These are phyloP conservation scores for Brachypalpus laphriformis DNA, from an alignment of 2,888 invertebrate genomes.

Conservation along the genomic window DNA sequence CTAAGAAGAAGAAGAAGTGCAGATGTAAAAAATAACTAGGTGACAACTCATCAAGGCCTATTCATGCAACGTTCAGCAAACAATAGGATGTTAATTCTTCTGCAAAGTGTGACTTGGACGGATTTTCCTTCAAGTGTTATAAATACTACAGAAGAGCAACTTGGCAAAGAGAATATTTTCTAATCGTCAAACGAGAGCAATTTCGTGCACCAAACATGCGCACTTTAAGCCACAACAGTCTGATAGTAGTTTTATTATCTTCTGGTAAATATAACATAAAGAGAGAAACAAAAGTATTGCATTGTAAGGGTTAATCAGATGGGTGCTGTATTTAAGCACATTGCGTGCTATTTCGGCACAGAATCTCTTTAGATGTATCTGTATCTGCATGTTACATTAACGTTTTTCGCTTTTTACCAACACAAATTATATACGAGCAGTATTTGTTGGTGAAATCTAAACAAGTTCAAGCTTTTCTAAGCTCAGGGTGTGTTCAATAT, in stretches of 20 bases:
- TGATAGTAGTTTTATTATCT: no score
- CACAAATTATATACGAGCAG: no score
- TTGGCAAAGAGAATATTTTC: neutral
- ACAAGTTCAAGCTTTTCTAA: constrained; percentile 5
- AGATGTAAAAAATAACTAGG: constrained; percentile 30
- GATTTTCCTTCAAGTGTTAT: constrained; percentile 29
- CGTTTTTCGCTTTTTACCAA: no score
- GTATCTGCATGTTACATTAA: neutral
- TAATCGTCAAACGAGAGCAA: neutral
- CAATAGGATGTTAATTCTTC: constrained; percentile 45
- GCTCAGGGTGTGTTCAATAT: neutral
- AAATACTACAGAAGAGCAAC: constrained; percentile 3
- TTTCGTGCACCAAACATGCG: constrained; percentile 17
- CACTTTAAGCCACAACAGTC: neutral
- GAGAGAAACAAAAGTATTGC: neutral
- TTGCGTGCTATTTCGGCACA: neutral
- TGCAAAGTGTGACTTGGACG: constrained; percentile 20
- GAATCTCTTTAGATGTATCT: no score
- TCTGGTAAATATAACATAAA: no score
- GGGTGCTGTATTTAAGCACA: neutral
- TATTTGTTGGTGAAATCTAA: no score
- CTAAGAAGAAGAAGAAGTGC: no score
- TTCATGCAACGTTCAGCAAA: constrained; percentile 35
- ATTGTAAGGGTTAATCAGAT: neutral
- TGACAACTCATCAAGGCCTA: constrained; percentile 49